phyloP scores from a whole-genome alignment of 2,113 vertebrate species.

The Megaceryle torquata region DNA sequence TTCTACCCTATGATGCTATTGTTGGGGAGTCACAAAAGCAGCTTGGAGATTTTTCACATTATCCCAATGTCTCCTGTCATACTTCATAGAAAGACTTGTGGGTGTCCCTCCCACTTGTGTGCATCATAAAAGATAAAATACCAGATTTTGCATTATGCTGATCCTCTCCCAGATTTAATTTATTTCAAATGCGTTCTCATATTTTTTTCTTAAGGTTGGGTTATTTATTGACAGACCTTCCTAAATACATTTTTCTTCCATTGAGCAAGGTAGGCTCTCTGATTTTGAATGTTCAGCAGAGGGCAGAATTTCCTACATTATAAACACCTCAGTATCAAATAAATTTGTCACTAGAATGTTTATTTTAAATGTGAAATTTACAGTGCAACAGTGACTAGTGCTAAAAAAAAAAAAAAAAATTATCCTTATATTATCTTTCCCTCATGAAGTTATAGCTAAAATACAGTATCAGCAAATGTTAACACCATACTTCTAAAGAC shows the following conservation, averaged over 20 bases:
- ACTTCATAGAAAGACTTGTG: background rate
- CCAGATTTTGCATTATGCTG: background rate
- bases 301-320: conserved; percentile 73
- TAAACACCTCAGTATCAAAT: conserved; percentile 29
- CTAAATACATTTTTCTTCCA: background rate
- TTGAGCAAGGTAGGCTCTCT: background rate
- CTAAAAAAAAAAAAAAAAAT: background rate
- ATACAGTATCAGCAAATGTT: conserved; percentile 27
- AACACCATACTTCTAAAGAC: conserved; percentile 1
- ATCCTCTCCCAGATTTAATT: background rate
- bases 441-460: conserved; percentile 40
- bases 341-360: conserved; percentile 41
- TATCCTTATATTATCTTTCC: conserved; percentile 22
- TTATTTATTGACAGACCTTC: background rate
- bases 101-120: background rate
- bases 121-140: background rate
- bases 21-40: background rate
- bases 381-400: background rate
- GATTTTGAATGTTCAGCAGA: conserved; percentile 68
- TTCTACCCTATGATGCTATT: background rate
- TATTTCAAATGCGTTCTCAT: background rate
- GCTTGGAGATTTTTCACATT: background rate
- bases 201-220: background rate
- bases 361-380: conserved; percentile 49
- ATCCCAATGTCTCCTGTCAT: background rate